Conservation (phyloP, 2,113 vertebrate species). For the Cyanocitta stelleri region DNA sequence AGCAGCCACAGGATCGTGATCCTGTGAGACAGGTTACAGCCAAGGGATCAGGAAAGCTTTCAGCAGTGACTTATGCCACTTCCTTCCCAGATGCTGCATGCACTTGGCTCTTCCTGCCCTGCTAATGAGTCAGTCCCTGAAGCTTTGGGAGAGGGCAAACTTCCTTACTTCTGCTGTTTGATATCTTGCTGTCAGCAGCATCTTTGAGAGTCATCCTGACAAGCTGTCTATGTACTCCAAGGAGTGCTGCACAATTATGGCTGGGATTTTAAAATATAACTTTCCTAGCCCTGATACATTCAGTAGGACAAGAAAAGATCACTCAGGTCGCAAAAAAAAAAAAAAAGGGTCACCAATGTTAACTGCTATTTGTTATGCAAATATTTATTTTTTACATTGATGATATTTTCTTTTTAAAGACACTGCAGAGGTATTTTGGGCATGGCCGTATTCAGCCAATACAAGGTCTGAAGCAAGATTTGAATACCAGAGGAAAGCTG, state of each 20-base stretch:
- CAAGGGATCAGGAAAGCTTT: neutral
- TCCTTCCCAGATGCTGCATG: neutral
- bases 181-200: neutral
- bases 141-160: neutral
- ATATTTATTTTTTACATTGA: neutral
- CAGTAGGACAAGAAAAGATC: neutral
- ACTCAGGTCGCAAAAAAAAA: neutral
- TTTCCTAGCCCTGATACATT: neutral
- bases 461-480: neutral
- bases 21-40: neutral
- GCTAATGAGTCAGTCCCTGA: neutral
- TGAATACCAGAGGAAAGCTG: neutral
- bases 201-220: neutral
- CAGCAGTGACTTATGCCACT: neutral
- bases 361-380: neutral
- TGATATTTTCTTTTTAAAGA: neutral
- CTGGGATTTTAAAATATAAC: neutral
- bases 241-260: neutral
- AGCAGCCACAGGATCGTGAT: fast-evolving
- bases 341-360: neutral
- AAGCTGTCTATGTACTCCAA: neutral
- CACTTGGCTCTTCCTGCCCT: neutral
- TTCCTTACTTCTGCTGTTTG: neutral
- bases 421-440: neutral
- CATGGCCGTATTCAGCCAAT: neutral